Evolutionary conservation across 2,113 vertebrate genomes (phyloP).

Genomic region (Gnathonemus echidnorhynchus): DNA sequence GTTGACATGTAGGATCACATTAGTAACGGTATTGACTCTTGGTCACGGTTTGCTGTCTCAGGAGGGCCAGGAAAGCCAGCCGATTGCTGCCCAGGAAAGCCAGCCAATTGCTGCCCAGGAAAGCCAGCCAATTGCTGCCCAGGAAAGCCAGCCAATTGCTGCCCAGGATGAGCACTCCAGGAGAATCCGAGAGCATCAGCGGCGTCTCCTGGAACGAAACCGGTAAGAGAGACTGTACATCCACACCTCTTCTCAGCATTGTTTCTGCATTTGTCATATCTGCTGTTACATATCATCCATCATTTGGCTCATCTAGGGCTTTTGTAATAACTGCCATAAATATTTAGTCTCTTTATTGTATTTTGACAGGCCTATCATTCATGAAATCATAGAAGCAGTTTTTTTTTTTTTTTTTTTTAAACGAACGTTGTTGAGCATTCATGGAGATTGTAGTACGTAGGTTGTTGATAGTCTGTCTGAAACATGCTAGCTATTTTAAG

Average conservation of each 20-base stretch:
- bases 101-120: conserved; percentile 41
- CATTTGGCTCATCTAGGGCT: neutral
- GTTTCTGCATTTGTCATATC: neutral
- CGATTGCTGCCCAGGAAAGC: conserved; percentile 40
- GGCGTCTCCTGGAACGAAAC: conserved; percentile 71
- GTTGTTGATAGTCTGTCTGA: neutral
- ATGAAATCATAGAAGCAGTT: neutral
- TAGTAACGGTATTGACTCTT: neutral
- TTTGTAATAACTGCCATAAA: neutral
- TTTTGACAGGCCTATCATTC: neutral
- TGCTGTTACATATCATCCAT: neutral
- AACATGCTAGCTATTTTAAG: neutral
- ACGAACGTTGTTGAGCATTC: neutral
- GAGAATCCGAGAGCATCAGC: conserved; percentile 67
- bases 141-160: conserved; percentile 29
- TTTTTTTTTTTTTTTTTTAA: neutral
- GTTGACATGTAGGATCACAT: neutral
- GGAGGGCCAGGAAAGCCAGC: conserved; percentile 19
- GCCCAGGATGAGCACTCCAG: conserved; percentile 50
- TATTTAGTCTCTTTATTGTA: neutral
- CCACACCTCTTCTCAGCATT: neutral
- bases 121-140: conserved; percentile 12
- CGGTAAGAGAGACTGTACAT: conserved; percentile 50
- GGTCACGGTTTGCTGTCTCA: neutral
- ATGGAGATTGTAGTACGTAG: neutral